Conservation (phyloP, 2,797 vertebrate genomes). For the Podargus strigoides region DNA sequence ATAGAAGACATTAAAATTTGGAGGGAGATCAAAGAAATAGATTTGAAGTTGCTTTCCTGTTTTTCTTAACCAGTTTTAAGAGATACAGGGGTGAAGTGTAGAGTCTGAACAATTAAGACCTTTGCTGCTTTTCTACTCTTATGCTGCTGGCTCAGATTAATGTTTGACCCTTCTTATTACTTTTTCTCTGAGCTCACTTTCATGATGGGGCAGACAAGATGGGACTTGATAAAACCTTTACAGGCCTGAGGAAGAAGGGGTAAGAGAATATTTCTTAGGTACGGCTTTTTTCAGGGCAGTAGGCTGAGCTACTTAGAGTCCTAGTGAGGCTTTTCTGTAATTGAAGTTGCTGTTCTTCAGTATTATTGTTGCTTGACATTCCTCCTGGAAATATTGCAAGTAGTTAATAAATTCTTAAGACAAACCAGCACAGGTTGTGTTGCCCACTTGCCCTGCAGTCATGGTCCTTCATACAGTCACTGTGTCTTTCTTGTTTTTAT, state of each 20-base stretch:
- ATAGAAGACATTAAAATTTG: background rate
- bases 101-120: background rate
- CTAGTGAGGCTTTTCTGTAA: background rate
- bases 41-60: background rate
- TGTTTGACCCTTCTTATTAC: background rate
- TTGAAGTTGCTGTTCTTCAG: background rate
- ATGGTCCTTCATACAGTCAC: background rate
- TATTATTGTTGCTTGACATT: background rate
- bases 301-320: background rate
- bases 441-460: background rate
- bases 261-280: background rate
- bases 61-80: background rate
- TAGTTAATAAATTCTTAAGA: background rate
- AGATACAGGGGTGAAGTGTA: background rate
- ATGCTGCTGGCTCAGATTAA: background rate
- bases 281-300: background rate
- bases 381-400: background rate
- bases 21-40: background rate
- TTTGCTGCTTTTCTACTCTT: background rate
- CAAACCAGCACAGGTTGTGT: background rate
- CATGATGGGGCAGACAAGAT: background rate
- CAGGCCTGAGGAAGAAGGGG: background rate
- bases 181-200: background rate
- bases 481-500: background rate
- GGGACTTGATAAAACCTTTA: background rate